Base-by-base conservation (phyloP, 2,113 vertebrate species). In the Macrotus californicus region DNA sequence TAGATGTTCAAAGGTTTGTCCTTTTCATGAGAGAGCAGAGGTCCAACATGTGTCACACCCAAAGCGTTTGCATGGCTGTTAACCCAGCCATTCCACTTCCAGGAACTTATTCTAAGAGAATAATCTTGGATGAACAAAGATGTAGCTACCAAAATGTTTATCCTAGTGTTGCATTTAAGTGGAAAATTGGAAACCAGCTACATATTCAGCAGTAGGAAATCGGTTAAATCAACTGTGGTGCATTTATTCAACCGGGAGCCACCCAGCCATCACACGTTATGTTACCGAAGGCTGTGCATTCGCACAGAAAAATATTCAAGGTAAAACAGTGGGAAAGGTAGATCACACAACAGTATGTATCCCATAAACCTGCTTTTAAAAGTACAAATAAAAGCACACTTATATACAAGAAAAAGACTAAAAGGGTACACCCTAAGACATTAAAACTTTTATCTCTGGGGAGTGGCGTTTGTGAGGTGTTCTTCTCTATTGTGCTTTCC, bases 181-280 rank as follows among this genome's bases (percentile, higher is more conserved):
- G 93, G 84, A 83, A 96, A 93, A 83, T 87, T 88, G 86, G 61
- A 89, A 95, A 81, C 54, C 85, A 85, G 67, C 43, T 94, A 79
- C 72, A 91, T n/a, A 83, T 87, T 92, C 34, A 73, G 34, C 87
- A 66, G 14, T 19, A 76, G 90, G 66, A 92, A 92, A 93, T 85
- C 72, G 70, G 76, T 76, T 93, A 93, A 96, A 89, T 88, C 94
- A 97, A 90, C 52, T 0, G 0, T 93, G 39, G 39, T 81, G 80
- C 21, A 10, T 81, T 48, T 79, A 29, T 77, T 83, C 41, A 92
- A 88, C 26, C 88, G 91, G 91, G 73, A 94, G 31, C 41, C 69
- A 70, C 39, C 77, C 43, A 92, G 36, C 41, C 61, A 56, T 75
- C 92, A 77, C 88, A 61, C 5, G 48, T 85, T 34, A 67, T 36